phyloP scores from a whole-genome alignment of 2,113 vertebrate genomes.

The Otocyon megalotis region DNA sequence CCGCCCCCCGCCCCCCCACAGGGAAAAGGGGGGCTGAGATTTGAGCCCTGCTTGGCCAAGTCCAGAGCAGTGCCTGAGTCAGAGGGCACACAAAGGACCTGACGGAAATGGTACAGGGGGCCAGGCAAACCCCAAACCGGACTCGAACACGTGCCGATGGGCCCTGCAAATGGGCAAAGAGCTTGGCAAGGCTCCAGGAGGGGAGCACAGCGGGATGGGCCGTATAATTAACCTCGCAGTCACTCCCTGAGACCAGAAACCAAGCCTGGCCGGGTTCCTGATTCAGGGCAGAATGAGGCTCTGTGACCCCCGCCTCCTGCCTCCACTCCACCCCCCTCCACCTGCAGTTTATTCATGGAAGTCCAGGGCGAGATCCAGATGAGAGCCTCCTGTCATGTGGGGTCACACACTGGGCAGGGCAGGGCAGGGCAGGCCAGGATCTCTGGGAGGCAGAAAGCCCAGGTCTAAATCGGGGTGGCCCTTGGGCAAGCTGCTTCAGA shows the following conservation, averaged over 20 bases:
- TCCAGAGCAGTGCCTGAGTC: neutral
- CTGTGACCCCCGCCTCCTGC: neutral
- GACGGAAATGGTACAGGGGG: neutral
- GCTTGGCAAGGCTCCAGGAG: neutral
- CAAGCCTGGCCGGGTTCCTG: neutral
- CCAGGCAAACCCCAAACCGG: neutral
- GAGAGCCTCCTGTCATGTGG: neutral
- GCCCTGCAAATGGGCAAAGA: neutral
- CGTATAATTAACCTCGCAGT: neutral
- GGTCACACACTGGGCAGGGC: neutral
- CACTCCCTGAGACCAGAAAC: neutral
- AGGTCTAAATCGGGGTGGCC: neutral
- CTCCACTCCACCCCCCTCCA: neutral
- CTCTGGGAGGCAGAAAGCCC: neutral
- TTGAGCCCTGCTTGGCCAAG: neutral
- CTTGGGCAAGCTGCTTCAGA: neutral
- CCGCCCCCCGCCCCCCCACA: neutral
- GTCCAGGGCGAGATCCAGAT: neutral
- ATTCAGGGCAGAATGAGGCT: neutral
- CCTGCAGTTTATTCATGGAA: neutral
- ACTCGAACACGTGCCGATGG: neutral
- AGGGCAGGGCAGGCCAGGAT: neutral
- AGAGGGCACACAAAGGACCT: neutral
- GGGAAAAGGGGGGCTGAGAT: neutral
- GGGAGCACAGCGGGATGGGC: neutral